Percentiles rank a stretch among this genome's conserved stretches.
Evolutionary conservation across 2,888 invertebrate species (phyloP).

Genomic region (Ariolimax columbianus): DNA sequence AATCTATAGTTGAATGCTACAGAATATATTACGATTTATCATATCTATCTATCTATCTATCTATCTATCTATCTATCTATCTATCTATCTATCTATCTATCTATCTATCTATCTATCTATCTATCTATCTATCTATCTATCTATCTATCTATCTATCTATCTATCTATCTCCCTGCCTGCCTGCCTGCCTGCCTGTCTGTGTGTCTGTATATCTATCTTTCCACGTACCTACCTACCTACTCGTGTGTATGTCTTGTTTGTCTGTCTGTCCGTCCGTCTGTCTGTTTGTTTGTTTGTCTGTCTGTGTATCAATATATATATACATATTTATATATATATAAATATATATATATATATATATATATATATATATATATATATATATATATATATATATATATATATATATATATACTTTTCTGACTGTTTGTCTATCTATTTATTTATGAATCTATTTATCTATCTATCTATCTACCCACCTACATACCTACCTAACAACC

Average conservation of each 20-base stretch:
- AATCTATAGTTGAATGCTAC: background rate
- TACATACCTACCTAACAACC: background rate
- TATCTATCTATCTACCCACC: background rate
- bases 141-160: conserved; percentile 4
- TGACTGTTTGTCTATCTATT: background rate
- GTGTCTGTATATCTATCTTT: background rate
- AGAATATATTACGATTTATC: background rate
- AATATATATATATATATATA: background rate
- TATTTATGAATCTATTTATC: background rate
- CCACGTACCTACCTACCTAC: too few relatives aligned
- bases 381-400: background rate
- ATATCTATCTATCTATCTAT: background rate
- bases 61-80: conserved; percentile 12
- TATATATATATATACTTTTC: background rate
- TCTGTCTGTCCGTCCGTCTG: background rate
- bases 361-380: background rate
- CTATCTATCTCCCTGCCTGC: background rate
- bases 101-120: conserved; percentile 4
- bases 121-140: conserved; percentile 6
- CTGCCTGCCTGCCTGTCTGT: background rate
- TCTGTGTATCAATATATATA: background rate
- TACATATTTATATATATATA: background rate
- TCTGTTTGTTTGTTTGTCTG: background rate
- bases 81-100: background rate
- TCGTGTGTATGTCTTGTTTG: too few relatives aligned